Base-by-base conservation (phyloP, 2,888 invertebrate genomes). In the Octonoba sinensis region DNA sequence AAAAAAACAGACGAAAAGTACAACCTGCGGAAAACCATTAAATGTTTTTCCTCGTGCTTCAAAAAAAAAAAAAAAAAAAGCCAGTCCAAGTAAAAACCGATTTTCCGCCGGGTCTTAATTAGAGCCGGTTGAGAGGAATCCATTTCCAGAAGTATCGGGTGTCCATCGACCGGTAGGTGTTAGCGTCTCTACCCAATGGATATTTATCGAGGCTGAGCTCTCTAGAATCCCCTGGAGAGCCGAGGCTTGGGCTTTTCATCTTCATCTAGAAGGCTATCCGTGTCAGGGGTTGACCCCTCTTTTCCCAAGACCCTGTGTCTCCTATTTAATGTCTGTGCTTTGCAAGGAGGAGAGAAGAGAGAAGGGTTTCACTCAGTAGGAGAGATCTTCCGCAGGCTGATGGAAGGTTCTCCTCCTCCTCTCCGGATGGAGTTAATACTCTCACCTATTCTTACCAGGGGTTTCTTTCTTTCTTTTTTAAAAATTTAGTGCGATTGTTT, bases 61-160 rank as follows among this genome's bases (percentile, higher is more conserved):
- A 54, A 54, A 20, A n/a, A n/a, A n/a, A n/a, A n/a, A n/a, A n/a
- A n/a, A n/a, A n/a, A n/a, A n/a, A n/a, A 54, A 70, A 67, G 24
- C 46, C 44, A 70, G 56, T 51, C 56, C 64, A 56, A 77, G 70
- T 77, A 77, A 77, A 77, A 77, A 77, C 76, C 76, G 76, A 77
- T 77, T 77, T 77, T 77, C 69, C 70, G 76, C 70, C 69, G 69
- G 76, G 62, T 77, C 76, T 81, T 81, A 81, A 81, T 81, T 81
- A 81, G 79, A 73, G 62, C 27, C 67, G 79, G 73, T 77, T 77
- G 76, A 77, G 76, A 77, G 76, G 76, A 77, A 77, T 69, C 76
- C 76, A 56, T 77, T 77, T 77, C 76, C 69, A 62, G 76, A 77
- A 60, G 69, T 77, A 77, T 77, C 70, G 76, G 70, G 70, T 77